Evolutionary conservation across 2,797 vertebrate genomes (phyloP), one percentile per base, ranked within the genome.

Genomic region (Zenarchopterus dispar): DNA sequence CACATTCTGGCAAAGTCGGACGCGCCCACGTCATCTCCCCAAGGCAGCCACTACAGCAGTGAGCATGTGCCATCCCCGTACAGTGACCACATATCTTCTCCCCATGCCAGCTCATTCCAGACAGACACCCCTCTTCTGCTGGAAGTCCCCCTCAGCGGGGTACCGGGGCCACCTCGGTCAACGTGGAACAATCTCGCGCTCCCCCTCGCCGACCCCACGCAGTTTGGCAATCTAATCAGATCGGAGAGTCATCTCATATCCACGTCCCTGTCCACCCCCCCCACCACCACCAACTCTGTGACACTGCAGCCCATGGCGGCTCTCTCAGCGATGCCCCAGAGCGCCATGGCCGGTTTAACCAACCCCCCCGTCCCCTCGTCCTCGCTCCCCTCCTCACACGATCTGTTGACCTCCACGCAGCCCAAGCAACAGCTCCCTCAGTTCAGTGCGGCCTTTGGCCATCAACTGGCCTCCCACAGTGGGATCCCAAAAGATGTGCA

Each of bases 401-500:
- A 98, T 72, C 94, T 97, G 55, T 87, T 97, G 90, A 94, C 92
- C 88, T 95, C 96, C 86, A 88, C 93, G 44, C 96, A 95, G 84
- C 94, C 96, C 88, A 99, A 99, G 89, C 97, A 96, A 70, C 98
- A 97, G 85, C 97, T 99, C 88, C 98, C 98, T 75, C 98, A 99
- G 91, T 99, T 99, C 94, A 99, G 97, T 54, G 95, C 97, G 41
- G 97, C 96, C 93, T 99, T 99, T 0, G 98, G 98, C 90, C 97
- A 98, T 91, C 98, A 99, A 90, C 90, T 99, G 94, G 95, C 95
- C 91, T 95, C 97, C 75, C 98, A 99, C 92, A 99, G 98, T 80
- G 97, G 98, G 92, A 98, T 99, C 91, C 98, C 97, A 60, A 99
- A 99, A 94, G 98, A 99, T 88, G 94, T 99, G 89, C 97, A 99